Evolutionary conservation across 2,113 vertebrate genomes (phyloP).

Genomic region (Pogonocichla stellata): DNA sequence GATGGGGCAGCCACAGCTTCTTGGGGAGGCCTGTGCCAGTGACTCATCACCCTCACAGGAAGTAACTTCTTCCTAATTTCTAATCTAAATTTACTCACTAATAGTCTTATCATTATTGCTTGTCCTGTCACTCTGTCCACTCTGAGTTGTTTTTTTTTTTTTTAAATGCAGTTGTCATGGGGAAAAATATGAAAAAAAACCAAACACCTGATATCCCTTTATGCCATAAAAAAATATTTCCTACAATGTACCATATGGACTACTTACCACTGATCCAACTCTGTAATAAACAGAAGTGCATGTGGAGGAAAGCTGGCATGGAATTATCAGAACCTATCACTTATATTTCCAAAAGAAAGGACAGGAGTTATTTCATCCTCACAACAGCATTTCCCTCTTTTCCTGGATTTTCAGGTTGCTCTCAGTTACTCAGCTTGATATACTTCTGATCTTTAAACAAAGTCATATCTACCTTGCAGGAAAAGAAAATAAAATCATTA

Average conservation of each 20-base stretch:
- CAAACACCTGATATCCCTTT: background rate
- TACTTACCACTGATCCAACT: background rate
- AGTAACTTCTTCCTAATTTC: background rate
- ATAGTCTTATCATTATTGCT: background rate
- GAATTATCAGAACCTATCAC: background rate
- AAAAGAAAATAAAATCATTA: background rate
- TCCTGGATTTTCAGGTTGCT: background rate
- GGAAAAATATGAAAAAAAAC: background rate
- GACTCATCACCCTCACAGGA: background rate
- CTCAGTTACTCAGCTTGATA: background rate
- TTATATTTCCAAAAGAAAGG: background rate
- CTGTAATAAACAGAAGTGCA: background rate
- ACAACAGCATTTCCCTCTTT: background rate
- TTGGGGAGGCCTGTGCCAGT: rapidly evolving
- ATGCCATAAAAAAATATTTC: background rate
- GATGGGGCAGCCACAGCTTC: background rate
- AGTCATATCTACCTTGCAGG: background rate
- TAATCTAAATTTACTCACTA: background rate
- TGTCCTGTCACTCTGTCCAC: background rate
- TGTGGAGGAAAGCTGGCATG: background rate
- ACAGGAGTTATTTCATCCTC: background rate
- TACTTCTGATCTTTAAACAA: background rate
- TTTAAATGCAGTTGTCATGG: background rate
- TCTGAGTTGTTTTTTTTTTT: too few relatives aligned
- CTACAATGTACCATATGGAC: background rate